Evolutionary conservation across 2,797 vertebrate genomes (phyloP).

Genomic region (Anas flavirostris): DNA sequence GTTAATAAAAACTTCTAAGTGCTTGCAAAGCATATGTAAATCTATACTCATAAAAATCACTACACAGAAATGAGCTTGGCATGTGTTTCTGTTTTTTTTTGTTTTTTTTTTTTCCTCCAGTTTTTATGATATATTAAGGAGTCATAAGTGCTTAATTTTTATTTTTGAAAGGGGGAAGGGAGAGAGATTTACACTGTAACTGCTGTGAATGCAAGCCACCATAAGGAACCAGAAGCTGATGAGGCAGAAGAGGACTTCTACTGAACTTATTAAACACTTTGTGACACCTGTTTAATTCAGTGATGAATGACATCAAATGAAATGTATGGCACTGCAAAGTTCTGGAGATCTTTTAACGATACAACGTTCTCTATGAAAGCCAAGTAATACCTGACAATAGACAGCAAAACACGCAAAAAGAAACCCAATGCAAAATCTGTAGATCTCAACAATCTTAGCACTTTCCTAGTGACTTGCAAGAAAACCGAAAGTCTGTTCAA

Average conservation of each 20-base stretch:
- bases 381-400: neutral
- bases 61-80: neutral
- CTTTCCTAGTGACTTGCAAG: neutral
- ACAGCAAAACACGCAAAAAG: neutral
- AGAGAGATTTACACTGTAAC: neutral
- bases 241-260: neutral
- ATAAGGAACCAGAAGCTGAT: neutral
- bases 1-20: neutral
- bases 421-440: neutral
- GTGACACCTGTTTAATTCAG: neutral
- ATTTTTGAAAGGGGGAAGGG: neutral
- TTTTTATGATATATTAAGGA: neutral
- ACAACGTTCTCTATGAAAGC: neutral
- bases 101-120: neutral
- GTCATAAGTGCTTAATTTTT: neutral
- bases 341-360: neutral
- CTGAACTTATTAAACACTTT: neutral
- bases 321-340: neutral
- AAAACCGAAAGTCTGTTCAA: neutral
- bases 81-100: rapidly evolving
- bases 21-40: neutral
- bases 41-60: neutral
- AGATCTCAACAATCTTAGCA: neutral
- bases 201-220: neutral
- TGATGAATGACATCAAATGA: neutral